phyloP scores from a whole-genome alignment of 2,888 invertebrate genomes.

The Limnephilus lunatus region DNA sequence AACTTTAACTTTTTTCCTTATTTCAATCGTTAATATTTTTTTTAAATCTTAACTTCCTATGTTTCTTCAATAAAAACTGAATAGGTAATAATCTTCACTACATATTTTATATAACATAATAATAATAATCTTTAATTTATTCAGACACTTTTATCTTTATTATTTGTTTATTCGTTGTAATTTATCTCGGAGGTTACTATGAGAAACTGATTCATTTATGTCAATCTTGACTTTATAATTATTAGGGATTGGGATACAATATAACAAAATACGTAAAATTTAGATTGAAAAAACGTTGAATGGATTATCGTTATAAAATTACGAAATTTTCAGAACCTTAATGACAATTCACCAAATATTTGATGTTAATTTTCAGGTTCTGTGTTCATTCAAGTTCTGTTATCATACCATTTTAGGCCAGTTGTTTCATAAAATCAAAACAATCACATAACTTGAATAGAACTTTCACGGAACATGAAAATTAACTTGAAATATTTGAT shows the following conservation, averaged over 20 bases:
- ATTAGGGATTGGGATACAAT: neutral
- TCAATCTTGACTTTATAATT: neutral
- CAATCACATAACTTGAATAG: too few relatives aligned
- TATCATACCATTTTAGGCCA: too few relatives aligned
- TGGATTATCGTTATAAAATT: too few relatives aligned
- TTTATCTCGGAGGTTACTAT: neutral
- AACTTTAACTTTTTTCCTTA: neutral
- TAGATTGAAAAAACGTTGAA: too few relatives aligned
- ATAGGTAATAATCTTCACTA: neutral
- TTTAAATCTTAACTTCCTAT: neutral
- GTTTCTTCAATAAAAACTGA: neutral
- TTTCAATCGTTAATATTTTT: neutral
- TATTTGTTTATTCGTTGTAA: neutral
- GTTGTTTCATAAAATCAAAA: too few relatives aligned
- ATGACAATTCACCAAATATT: too few relatives aligned
- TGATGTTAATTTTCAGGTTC: too few relatives aligned
- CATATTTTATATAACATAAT: neutral
- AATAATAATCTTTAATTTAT: neutral
- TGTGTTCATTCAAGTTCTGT: too few relatives aligned
- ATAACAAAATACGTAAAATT: neutral
- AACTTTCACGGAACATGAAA: too few relatives aligned
- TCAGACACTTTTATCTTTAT: neutral
- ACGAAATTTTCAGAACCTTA: neutral
- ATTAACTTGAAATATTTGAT: too few relatives aligned
- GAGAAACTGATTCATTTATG: neutral